Percentiles rank a stretch among this genome's conserved stretches.
Evolutionary conservation across 2,888 invertebrate species (phyloP).

Genomic region (Polymixis flavicincta): DNA sequence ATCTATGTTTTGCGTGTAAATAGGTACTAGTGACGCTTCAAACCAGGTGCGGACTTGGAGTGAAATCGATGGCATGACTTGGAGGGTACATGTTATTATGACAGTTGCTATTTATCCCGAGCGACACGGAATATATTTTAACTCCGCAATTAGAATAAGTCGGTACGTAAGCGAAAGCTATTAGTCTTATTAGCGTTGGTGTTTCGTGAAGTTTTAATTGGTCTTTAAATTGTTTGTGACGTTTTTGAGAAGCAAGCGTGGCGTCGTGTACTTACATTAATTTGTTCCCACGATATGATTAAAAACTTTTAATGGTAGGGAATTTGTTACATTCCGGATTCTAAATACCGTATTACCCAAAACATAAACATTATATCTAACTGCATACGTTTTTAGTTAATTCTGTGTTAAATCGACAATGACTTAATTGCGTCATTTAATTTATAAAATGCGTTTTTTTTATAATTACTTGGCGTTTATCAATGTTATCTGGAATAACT

Average conservation of each 20-base stretch:
- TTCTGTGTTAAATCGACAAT: not conserved
- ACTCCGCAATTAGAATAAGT: conserved; percentile 76
- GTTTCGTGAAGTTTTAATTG: conserved; percentile 72
- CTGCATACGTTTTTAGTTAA: not conserved
- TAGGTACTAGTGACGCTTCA: conserved; percentile 86
- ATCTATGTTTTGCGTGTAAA: conserved; percentile 89
- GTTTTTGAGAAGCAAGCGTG: conserved; percentile 56
- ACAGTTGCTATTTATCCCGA: conserved; percentile 86
- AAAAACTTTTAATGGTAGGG: conserved; percentile 43
- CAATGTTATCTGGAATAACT: not conserved
- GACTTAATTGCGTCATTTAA: no score
- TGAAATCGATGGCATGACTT: conserved; percentile 85
- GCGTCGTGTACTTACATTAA: conserved; percentile 46
- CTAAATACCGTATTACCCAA: conserved; percentile 6
- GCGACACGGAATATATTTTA: conserved; percentile 77
- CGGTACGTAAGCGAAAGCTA: conserved; percentile 73
- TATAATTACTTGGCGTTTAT: conserved; percentile 13
- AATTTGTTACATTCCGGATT: conserved; percentile 20
- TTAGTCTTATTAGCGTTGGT: conserved; percentile 75
- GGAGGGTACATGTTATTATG: conserved; percentile 87
- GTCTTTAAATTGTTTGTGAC: conserved; percentile 67
- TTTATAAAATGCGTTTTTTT: no score
- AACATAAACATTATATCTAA: conserved; percentile 3
- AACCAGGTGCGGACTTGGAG: conserved; percentile 86
- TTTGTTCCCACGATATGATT: conserved; percentile 53